Conservation (phyloP, 2,113 vertebrate genomes). For the Sardina pilchardus region DNA sequence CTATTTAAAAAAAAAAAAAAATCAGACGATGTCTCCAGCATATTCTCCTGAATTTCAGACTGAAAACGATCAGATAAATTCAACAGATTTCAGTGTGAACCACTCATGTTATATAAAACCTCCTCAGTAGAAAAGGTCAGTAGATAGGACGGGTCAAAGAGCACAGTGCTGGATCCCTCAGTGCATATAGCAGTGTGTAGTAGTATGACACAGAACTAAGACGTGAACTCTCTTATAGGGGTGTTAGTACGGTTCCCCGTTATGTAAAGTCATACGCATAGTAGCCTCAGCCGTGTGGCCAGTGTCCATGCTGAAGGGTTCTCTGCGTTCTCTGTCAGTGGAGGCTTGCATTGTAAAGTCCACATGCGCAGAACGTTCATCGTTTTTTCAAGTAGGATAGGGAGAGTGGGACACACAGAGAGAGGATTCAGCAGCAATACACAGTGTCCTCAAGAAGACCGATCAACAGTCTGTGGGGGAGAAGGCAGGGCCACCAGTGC, state of each 20-base stretch:
- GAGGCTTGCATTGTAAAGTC: constrained; percentile 14
- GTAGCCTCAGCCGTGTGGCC: not conserved
- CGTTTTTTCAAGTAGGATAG: not conserved
- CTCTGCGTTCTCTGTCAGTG: constrained; percentile 11
- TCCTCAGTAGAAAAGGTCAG: not conserved
- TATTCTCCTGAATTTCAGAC: not conserved
- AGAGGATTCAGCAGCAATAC: not conserved
- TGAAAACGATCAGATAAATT: not conserved
- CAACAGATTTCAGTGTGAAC: not conserved
- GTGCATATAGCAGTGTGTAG: constrained; percentile 13
- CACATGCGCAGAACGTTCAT: constrained; percentile 20
- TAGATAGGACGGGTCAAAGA: not conserved
- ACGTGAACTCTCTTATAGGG: constrained; percentile 6
- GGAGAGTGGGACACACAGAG: constrained; percentile 19
- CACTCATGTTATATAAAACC: not conserved
- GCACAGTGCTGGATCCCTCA: constrained; percentile 28
- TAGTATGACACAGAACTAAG: constrained; percentile 5
- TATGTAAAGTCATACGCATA: constrained; percentile 9
- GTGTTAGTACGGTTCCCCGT: constrained; percentile 3
- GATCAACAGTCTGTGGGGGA: constrained; percentile 61
- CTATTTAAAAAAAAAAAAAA: not conserved
- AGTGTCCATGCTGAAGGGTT: constrained; percentile 13
- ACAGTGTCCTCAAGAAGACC: constrained; percentile 50
- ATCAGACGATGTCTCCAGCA: not conserved
- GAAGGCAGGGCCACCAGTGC: constrained; percentile 68